A percentile compares a stretch with the other conserved stretches of the same genome.
Conservation (phyloP, 1,140 invertebrate species). For the Drosophila biarmipes region DNA sequence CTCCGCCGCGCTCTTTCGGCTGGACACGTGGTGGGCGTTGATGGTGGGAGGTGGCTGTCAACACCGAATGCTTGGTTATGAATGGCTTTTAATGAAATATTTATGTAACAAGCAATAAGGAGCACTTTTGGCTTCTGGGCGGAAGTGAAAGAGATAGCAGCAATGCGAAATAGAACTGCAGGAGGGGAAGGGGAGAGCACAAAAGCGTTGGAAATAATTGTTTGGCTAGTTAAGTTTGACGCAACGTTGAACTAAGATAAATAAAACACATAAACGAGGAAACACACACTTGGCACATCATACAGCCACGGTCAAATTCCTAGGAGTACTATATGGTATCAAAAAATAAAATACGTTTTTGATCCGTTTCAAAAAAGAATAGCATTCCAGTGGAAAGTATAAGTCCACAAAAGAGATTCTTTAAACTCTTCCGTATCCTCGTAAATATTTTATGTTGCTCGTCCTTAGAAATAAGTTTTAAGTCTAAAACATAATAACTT, state of each 20-base stretch:
- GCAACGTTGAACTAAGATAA: slow-evolving; percentile 50
- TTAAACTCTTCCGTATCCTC: too few relatives aligned
- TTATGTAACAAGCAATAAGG: slow-evolving; percentile 71
- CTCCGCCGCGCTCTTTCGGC: slow-evolving; percentile 1
- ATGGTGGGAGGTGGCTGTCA: slow-evolving; percentile 55
- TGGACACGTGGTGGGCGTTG: slow-evolving; percentile 60
- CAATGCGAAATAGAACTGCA: not conserved
- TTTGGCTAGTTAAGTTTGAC: slow-evolving; percentile 58
- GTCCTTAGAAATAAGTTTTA: too few relatives aligned
- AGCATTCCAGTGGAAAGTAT: too few relatives aligned
- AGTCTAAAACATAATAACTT: too few relatives aligned
- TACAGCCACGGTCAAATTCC: not conserved
- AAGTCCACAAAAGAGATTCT: too few relatives aligned
- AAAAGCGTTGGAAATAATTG: slow-evolving; percentile 52
- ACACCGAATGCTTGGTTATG: slow-evolving; percentile 63
- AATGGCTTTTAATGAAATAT: slow-evolving; percentile 78
- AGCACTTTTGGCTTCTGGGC: slow-evolving; percentile 38
- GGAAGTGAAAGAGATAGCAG: slow-evolving; percentile 25
- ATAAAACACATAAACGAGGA: slow-evolving; percentile 36
- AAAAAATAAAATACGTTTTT: not conserved
- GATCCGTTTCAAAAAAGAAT: too few relatives aligned
- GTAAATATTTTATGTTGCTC: too few relatives aligned
- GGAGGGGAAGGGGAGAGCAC: slow-evolving; percentile 1
- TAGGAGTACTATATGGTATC: not conserved
- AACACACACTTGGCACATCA: slow-evolving; percentile 26